Evolutionary conservation across 1,140 invertebrate species (phyloP).

Genomic region (Mactra quadrangularis): DNA sequence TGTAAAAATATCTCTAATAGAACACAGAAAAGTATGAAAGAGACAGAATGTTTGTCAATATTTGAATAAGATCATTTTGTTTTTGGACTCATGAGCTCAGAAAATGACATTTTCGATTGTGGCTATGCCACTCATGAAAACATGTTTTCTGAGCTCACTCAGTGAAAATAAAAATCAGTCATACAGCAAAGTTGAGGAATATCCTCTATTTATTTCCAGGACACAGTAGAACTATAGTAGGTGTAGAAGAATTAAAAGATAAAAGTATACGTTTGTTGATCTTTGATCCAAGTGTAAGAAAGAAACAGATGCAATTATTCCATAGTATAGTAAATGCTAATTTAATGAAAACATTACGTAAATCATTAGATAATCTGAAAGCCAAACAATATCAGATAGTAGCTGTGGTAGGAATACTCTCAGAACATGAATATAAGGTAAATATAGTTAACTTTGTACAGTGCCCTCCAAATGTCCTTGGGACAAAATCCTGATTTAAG

Average conservation of each 20-base stretch:
- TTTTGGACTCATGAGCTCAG: too few relatives aligned
- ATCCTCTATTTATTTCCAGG: conserved; percentile 87
- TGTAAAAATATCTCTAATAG: too few relatives aligned
- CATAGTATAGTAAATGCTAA: conserved; percentile 84
- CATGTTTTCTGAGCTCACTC: too few relatives aligned
- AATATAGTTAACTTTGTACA: neutral
- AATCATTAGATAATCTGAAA: conserved; percentile 89
- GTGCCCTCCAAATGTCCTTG: too few relatives aligned
- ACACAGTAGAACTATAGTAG: conserved; percentile 95
- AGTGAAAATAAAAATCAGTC: too few relatives aligned
- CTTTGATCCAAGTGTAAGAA: conserved; percentile 94
- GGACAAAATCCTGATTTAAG: neutral
- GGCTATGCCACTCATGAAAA: too few relatives aligned
- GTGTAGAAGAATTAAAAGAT: conserved; percentile 89
- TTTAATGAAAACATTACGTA: conserved; percentile 89
- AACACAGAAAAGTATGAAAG: too few relatives aligned
- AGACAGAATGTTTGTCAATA: too few relatives aligned
- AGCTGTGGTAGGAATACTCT: conserved; percentile 90
- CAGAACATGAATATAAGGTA: conserved; percentile 87
- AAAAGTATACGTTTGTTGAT: conserved; percentile 90
- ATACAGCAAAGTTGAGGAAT: too few relatives aligned
- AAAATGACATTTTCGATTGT: too few relatives aligned
- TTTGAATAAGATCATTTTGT: too few relatives aligned
- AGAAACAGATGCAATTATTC: conserved; percentile 90
- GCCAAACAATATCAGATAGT: conserved; percentile 95